phyloP scores from a whole-genome alignment of 2,797 vertebrate genomes.

The Muscicapa striata region DNA sequence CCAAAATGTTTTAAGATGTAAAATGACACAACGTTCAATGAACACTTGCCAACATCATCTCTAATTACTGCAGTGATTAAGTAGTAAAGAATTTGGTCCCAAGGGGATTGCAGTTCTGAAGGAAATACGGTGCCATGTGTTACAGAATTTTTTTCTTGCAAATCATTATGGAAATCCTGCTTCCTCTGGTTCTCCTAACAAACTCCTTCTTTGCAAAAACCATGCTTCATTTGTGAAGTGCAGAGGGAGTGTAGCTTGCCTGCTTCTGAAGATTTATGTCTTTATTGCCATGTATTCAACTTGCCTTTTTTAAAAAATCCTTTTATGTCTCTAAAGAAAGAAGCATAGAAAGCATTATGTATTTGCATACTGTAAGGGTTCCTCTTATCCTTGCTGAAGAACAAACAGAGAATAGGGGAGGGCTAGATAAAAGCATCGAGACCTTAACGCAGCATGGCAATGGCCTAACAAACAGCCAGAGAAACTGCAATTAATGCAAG shows the following conservation, averaged over 20 bases:
- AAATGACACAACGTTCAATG: conserved; percentile 42
- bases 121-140: conserved; percentile 68
- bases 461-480: conserved; percentile 61
- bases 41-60: conserved; percentile 62
- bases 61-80: conserved; percentile 75
- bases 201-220: conserved; percentile 57
- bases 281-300: conserved; percentile 58
- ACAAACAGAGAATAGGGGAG: conserved; percentile 57
- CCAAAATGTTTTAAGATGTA: conserved; percentile 50
- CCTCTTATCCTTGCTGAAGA: conserved; percentile 62
- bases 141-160: conserved; percentile 60
- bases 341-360: conserved; percentile 44
- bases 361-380: conserved; percentile 67
- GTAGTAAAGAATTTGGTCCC: conserved; percentile 67
- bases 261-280: conserved; percentile 44
- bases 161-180: conserved; percentile 66
- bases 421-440: conserved; percentile 42
- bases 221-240: conserved; percentile 62
- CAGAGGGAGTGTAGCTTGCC: conserved; percentile 45
- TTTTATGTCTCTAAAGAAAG: conserved; percentile 60
- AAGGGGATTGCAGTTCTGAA: conserved; percentile 62
- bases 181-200: conserved; percentile 50
- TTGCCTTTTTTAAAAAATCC: conserved; percentile 50
- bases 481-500: conserved; percentile 68
- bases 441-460: conserved; percentile 55